Base-by-base conservation (phyloP, 2,113 vertebrate genomes). In the Tupaia tana region DNA sequence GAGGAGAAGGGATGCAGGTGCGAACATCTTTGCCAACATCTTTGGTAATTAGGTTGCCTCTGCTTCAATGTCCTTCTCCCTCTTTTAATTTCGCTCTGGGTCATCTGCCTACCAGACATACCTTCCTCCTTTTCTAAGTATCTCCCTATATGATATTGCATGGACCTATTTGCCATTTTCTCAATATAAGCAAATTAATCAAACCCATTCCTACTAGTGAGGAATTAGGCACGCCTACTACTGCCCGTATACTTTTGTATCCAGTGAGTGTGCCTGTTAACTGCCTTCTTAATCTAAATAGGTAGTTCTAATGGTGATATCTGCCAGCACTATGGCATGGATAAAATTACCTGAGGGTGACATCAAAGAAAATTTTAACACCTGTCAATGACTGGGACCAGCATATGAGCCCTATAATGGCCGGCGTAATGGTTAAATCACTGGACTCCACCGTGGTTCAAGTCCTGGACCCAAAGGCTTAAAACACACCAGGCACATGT, bases 341-440 rank as follows among this genome's bases (percentile, higher is more conserved):
- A 31, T 54, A 58, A 29, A 71, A 34, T 75, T 25, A 86, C 81
- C 31, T 58, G 8, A 93, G 19, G 88, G 89, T 56, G 69, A 77
- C 64, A 92, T 15, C 85, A 73, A 29, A 89, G 34, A 2, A 11
- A 9, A 63, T 61, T 69, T 90, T 15, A 69, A 85, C 92, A 43
- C 54, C 29, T 19, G 43, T 59, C 84, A 66, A 61, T 22, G 27
- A 10, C 31, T 59, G 29, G 16, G 22, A 43, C 43, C 43, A 43
- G 43, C 43, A 43, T 43, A 43, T 43, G 43, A 43, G 43, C 43
- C 43, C 43, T 43, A 43, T 43, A 43, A 43, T 43, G 43, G 43
- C 43, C 6, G 43, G 43, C 43, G 6, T 43, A 43, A 43, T 43
- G 43, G 43, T 43, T 43, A 43, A 43, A 43, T 3, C 43, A 6